Base-by-base conservation (phyloP, 2,888 invertebrate genomes). In the Tanypteryx hageni region DNA sequence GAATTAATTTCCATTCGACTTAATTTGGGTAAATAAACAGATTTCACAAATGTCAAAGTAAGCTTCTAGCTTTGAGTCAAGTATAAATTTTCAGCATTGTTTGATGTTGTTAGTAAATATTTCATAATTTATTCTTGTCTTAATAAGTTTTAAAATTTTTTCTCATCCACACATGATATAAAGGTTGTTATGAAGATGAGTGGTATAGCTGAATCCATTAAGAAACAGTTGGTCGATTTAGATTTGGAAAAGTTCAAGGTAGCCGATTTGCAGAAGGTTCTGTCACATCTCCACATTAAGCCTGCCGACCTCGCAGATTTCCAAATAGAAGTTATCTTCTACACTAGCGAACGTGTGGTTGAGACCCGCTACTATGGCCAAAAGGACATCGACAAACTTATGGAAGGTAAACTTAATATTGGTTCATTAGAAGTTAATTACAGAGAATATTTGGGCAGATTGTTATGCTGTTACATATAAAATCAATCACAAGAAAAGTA, bases 281-380 rank as follows among this genome's bases (percentile, higher is more conserved):
- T 89, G 61, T n/a, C 64, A 11, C 61, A 64, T 5, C 89, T 89
- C 11, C 31, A 89, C 56, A 64, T 89, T 64, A 64, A 89, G 64
- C 44, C 61, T 10, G 31, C 18, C 3, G 44, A 64, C 44, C 64
- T 89, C 7, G 64, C 44, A n/a, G 31, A 61, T 44, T 89, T 89
- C 31, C 89, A 89, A 9, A n/a, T 89, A 13, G 89, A 89, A 89
- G 44, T 89, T 64, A 44, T 89, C 22, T 64, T 89, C 27, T 89
- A 68, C 44, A n/a, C 89, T 13, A 68, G 58, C 44, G 44, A 27
- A 3, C 64, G 14, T n/a, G 68, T 44, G 44, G 89, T 89, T 10
- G 89, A 89, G 64, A 89, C 89, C 27, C 64, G 13, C 10, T 61
- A 64, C 89, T 89, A 89, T 61, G 83, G 57, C n/a, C 18, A 89